A percentile compares a stretch with the other conserved stretches of the same genome.
phyloP scores from a whole-genome alignment of 35 echinoderm and acorn worm species.

The Hemicentrotus pulcherrimus region DNA sequence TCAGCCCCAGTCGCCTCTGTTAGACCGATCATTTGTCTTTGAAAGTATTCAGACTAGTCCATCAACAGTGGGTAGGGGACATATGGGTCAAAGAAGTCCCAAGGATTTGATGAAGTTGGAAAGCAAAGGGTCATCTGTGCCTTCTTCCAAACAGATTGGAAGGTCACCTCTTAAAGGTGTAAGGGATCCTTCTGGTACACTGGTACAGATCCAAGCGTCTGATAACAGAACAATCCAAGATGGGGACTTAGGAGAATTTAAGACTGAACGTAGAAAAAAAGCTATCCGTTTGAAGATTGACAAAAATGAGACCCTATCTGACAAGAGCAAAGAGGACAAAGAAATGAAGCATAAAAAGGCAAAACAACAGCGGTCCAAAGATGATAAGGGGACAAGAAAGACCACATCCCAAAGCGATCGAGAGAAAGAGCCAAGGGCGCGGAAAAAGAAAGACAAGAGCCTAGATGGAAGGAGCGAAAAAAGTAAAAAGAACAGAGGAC shows the following conservation, averaged over 20 bases:
- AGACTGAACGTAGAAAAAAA: neutral
- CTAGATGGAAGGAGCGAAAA: neutral
- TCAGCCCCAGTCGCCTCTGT: neutral
- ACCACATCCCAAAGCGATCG: neutral
- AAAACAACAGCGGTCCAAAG: neutral
- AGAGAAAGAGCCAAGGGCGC: neutral
- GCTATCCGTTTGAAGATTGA: neutral
- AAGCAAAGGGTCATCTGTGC: neutral
- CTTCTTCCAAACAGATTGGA: neutral
- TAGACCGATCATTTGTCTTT: conserved; percentile 14
- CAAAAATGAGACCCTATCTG: neutral
- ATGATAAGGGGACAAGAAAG: neutral
- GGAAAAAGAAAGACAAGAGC: neutral
- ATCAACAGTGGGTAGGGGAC: conserved; percentile 14
- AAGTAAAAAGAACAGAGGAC: neutral
- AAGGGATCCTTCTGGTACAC: neutral
- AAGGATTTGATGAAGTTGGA: neutral
- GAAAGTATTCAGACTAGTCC: neutral
- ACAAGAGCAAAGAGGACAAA: neutral
- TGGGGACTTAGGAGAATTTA: neutral
- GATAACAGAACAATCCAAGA: neutral
- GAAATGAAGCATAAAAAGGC: neutral
- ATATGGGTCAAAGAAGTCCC: conserved; percentile 25
- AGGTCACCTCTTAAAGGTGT: conserved; percentile 31
- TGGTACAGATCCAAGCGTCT: neutral